phyloP scores from a whole-genome alignment of 2,113 vertebrate genomes.

The Podarcis raffonei region DNA sequence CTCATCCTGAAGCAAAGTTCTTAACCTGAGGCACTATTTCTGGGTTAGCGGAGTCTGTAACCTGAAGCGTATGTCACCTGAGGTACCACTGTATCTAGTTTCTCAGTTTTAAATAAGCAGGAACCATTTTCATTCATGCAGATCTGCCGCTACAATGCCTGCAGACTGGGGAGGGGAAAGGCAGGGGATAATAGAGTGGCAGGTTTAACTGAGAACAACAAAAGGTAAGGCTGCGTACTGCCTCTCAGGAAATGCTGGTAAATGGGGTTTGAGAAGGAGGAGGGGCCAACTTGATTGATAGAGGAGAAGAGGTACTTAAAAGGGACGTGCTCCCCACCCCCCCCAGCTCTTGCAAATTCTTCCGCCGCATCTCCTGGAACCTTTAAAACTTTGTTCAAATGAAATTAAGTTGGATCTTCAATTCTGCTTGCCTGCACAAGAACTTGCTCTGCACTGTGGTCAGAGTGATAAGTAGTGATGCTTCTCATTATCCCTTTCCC shows the following conservation, averaged over 20 bases:
- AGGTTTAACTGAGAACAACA: neutral
- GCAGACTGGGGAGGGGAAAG: neutral
- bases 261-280: neutral
- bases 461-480: conserved; percentile 36
- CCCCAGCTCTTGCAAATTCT: neutral
- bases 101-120: too few species aligned
- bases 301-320: neutral
- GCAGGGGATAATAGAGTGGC: too few species aligned
- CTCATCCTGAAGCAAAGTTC: too few species aligned
- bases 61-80: too few species aligned
- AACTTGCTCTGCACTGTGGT: neutral
- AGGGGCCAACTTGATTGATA: neutral
- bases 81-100: too few species aligned
- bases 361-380: conserved; percentile 30
- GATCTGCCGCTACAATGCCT: neutral
- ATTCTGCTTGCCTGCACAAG: conserved; percentile 22
- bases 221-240: neutral
- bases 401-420: conserved; percentile 24
- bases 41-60: too few species aligned
- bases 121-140: neutral
- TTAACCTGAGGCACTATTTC: too few species aligned
- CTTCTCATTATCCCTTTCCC: conserved; percentile 22
- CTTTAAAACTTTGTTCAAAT: conserved; percentile 24
- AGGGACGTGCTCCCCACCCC: neutral
- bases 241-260: neutral